Base-by-base conservation (phyloP, 2,888 invertebrate species). In the Tethea ocularis region DNA sequence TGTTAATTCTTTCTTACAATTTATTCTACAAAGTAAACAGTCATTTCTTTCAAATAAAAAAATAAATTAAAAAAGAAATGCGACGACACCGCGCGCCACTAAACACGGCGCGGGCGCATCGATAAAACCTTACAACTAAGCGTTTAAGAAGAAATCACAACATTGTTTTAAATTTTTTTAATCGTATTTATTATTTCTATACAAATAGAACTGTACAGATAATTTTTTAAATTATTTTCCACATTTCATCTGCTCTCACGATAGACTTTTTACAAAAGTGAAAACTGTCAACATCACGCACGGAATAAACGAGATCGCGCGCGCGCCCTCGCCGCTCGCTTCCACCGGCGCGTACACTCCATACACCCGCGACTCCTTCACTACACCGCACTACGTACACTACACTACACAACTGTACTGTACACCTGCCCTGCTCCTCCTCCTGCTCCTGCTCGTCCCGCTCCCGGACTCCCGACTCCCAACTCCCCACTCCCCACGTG, bases 151-250 rank as follows among this genome's bases (percentile, higher is more conserved):
- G 86, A 92, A 91, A 91, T 91, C 91, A 93, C 91, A 91, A 91
- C 88, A 85, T 89, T 82, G 79, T 89, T 88, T 90, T 84, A 81
- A 87, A 83, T 85, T 88, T 91, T 88, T 93, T 90, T 84, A 92
- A 93, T 93, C 89, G 84, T 93, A 92, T 93, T 93, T 89, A 91
- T 93, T 93, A 93, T 91, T 93, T 93, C 93, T 94, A 94, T 93
- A 94, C 93, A 93, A 94, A 93, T 93, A 93, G 91, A 91, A 93
- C 93, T 94, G 93, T 94, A 94, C 94, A 94, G 93, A 93, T 92
- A 90, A 84, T 89, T 90, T 88, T 60, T 62, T 75, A 53, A 92
- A 87, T 84, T 83, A 89, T 91, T 91, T 88, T 90, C 91, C 88
- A 88, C 88, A 88, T 90, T 84, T 91, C 90, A 89, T 87, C 86